Base-by-base conservation (phyloP, 2,888 invertebrate species). In the Synergus japonicus region DNA sequence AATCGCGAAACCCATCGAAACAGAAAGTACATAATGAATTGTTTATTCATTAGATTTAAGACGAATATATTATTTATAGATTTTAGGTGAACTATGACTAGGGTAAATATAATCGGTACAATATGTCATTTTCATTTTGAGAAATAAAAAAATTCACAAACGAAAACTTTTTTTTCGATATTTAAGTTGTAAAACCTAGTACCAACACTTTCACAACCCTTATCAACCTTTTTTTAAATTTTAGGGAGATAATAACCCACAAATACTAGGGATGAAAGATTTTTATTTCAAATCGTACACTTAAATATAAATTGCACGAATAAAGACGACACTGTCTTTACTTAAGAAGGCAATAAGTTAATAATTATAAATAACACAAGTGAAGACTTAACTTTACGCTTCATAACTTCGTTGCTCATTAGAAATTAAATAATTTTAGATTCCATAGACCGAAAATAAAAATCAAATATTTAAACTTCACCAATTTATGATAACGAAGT, bases 91-190 rank as follows among this genome's bases (percentile, higher is more conserved):
- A 77, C 77, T 63, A 82, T 29, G 41, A 77, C 63, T 80, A 18
- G 67, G 79, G 43, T 76, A 65, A 64, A 63, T 76, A 63, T 83
- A 64, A 82, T 80, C 54, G 60, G 29, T 76, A 63, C 63, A n/a
- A 76, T 29, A 66, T 54, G 76, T 80, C 60, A 83, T 83, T 83
- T 83, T 83, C 80, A 82, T 82, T 81, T 83, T 83, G 78, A 82
- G 63, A 82, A 83, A 81, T 82, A 83, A 79, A 80, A 83, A 63
- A 73, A 49, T 63, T 73, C 46, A 29, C 15, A 76, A 41, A 41
- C 12, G 18, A 18, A 9, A 44, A 13, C 15, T 7, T 4, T 7
- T 18, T 29, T 76, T 54, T 37, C 4, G 5, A 37, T 37, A 37
- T 37, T 37, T 37, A 37, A 37, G 37, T 37, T 37, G 7, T 37